Conservation (phyloP, 2,113 vertebrate genomes). For the Misgurnus mizolepis region DNA sequence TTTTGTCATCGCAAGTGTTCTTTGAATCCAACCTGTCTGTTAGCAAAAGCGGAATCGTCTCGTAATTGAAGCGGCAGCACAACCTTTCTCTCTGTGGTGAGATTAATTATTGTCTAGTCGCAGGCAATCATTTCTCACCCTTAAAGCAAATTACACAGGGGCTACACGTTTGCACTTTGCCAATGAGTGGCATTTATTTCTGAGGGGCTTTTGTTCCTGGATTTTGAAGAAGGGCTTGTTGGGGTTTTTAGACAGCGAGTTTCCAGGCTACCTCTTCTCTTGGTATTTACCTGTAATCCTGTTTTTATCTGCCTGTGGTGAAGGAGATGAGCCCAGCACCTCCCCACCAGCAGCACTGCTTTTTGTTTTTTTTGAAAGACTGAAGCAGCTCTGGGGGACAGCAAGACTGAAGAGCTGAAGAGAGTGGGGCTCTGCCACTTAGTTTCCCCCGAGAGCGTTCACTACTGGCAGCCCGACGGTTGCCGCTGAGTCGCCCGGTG, state of each 20-base stretch:
- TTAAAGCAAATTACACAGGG: constrained; percentile 44
- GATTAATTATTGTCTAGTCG: constrained; percentile 59
- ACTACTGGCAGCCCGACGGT: background rate
- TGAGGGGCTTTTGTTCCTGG: constrained; percentile 3
- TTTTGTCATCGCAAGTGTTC: constrained; percentile 56
- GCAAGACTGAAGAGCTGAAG: constrained; percentile 66
- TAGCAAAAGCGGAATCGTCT: constrained; percentile 31
- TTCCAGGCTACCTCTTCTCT: constrained; percentile 56
- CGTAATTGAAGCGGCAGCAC: constrained; percentile 48
- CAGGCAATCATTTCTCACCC: constrained; percentile 61
- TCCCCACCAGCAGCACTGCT: constrained; percentile 32
- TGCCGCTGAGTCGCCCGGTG: constrained; percentile 12
- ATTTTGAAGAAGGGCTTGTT: constrained; percentile 19
- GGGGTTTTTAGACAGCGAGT: constrained; percentile 34
- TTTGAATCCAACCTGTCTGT: constrained; percentile 48
- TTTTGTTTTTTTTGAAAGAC: constrained; percentile 65
- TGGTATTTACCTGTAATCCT: constrained; percentile 68
- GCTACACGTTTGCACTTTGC: constrained; percentile 20
- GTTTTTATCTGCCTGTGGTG: constrained; percentile 59
- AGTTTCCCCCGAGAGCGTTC: constrained; percentile 4
- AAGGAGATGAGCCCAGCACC: constrained; percentile 52
- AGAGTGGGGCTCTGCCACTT: constrained; percentile 59
- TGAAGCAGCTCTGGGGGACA: constrained; percentile 64
- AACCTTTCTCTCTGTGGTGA: constrained; percentile 36
- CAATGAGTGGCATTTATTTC: constrained; percentile 42